These are phyloP conservation scores for Seira sanloemensis DNA, from an alignment of 2,888 invertebrate species.

Conservation along the genomic window DNA sequence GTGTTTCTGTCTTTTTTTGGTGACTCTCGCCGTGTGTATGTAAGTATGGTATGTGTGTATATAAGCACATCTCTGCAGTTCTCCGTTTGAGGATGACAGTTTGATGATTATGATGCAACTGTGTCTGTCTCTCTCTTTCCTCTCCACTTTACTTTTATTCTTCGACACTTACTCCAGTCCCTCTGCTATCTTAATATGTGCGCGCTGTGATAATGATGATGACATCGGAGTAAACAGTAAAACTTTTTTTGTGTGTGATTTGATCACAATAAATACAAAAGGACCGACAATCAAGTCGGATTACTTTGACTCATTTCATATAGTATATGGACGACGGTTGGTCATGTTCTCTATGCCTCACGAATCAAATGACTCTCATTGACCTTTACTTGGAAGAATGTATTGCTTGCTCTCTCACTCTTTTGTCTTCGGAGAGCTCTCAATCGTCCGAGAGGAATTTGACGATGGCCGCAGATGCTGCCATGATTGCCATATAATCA, in stretches of 20 bases:
- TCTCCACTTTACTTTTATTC: conserved; percentile 25
- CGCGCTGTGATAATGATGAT: conserved; percentile 49
- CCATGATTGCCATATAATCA: neutral
- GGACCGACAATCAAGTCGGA: conserved; percentile 4
- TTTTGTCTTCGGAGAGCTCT: neutral
- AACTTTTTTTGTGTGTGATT: neutral
- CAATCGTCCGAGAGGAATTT: no score
- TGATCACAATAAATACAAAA: neutral
- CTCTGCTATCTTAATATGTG: conserved; percentile 56
- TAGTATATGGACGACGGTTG: neutral
- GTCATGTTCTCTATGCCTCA: no score
- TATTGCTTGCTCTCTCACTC: neutral
- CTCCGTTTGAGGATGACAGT: conserved; percentile 31
- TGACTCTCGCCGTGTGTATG: no score
- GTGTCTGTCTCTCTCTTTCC: conserved; percentile 20
- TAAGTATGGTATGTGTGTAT: no score
- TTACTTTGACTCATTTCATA: conserved; percentile 1
- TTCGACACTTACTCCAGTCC: neutral
- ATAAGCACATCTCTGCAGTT: no score
- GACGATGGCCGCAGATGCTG: neutral
- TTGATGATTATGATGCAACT: conserved; percentile 46
- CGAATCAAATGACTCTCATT: no score
- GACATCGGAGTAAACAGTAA: neutral
- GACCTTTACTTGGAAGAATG: neutral
- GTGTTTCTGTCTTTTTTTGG: conserved; percentile 35